Base-by-base conservation (phyloP, 2,888 invertebrate species). In the Plebejus melissa region DNA sequence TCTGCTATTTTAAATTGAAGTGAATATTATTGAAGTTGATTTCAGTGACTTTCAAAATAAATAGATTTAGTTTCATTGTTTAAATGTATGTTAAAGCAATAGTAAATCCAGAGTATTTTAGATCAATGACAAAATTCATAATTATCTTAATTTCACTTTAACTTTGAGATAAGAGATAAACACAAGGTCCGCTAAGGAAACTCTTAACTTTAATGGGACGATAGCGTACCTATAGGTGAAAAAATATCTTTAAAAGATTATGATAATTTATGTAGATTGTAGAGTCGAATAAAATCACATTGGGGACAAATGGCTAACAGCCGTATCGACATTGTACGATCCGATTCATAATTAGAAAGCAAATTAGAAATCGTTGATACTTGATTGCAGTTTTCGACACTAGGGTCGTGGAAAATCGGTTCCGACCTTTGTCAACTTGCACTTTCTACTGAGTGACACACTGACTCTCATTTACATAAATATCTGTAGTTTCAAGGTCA, bases 391-490 rank as follows among this genome's bases (percentile, higher is more conserved):
- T 74, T 83, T 82, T 84, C 82, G 82, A 80, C 80, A 36, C 90
- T 89, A 87, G 91, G 90, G 84, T 89, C 89, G 89, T 86, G 87
- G 88, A 87, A 86, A 90, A 88, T 86, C 85, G 86, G 85, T 90
- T 92, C 92, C 92, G 91, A 92, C 88, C 90, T 91, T 92, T 93
- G 92, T 92, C 87, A 84, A 85, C 85, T 82, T 82, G 86, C 86
- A 89, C 91, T 92, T 91, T 92, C 91, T 88, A 75, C 58, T 41
- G 75, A 36, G 54, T 41, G 75, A 36, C 69, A 75, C 57, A 69
- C 54, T 70, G 70, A 28, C 38, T 71, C 70, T 41, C 5, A 75
- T 70, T 75, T 70, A 58, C 69, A 69, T 70, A 28, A 22, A 57
- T 71, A 57, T 75, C 50, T n/a, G 54, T 32, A 13, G 41, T 72